These are phyloP conservation scores for Pantala flavescens DNA, from an alignment of 1,140 invertebrate species.

Conservation along the genomic window DNA sequence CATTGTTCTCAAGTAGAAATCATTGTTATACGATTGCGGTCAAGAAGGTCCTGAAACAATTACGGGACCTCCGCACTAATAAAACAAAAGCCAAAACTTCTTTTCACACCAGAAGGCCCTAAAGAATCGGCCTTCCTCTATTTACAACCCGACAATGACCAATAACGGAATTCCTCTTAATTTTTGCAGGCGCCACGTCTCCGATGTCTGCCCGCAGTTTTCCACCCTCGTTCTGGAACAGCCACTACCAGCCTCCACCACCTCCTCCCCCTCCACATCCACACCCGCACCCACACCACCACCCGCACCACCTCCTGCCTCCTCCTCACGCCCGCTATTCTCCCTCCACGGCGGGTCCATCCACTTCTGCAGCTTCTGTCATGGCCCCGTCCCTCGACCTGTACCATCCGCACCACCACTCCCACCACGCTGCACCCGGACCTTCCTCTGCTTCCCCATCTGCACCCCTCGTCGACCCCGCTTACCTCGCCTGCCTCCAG, in stretches of 20 bases:
- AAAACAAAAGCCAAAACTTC: no score
- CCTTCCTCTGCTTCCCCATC: not conserved
- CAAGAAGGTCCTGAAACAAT: no score
- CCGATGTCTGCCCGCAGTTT: slow-evolving; percentile 85
- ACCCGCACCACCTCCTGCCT: slow-evolving; percentile 30
- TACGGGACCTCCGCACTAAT: no score
- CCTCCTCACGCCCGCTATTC: slow-evolving; percentile 38
- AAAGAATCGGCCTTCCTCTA: no score
- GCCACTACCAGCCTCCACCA: slow-evolving; percentile 53
- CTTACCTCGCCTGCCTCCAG: not conserved
- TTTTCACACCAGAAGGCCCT: no score
- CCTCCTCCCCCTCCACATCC: slow-evolving; percentile 34
- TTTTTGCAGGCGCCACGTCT: slow-evolving; percentile 59
- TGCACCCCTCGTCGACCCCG: not conserved
- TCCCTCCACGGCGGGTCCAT: slow-evolving; percentile 27
- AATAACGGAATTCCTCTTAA: not conserved
- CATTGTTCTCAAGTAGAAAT: no score
- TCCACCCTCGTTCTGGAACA: slow-evolving; percentile 88
- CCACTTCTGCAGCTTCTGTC: slow-evolving; percentile 30
- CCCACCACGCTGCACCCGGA: not conserved
- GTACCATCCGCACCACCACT: slow-evolving; percentile 33
- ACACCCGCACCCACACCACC: slow-evolving; percentile 41
- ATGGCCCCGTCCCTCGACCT: slow-evolving; percentile 32
- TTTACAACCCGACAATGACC: no score
- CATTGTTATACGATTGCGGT: no score